Evolutionary conservation across 2,888 invertebrate genomes (phyloP), one percentile per base, ranked within the genome.

Genomic region (Sclerodermus sp.): DNA sequence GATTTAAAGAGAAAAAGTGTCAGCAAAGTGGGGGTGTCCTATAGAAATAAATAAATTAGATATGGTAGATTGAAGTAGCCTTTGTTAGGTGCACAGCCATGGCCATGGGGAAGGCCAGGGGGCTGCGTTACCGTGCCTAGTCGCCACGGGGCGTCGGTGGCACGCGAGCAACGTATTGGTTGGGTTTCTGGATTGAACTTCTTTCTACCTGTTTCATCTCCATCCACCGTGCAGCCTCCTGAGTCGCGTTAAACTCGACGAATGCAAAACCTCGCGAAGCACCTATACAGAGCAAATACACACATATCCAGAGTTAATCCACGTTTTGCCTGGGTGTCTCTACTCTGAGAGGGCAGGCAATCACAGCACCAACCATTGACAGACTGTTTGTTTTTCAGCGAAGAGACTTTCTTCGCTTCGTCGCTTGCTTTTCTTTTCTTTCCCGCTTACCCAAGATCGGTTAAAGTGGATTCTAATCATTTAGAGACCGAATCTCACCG

Each of bases 191-290:
- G 73, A 72, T 66, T 74, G 70, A 75, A 74, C 74, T 74, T 74
- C 67, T 69, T 77, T 76, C 77, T 86, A 90, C 91, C 88, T 93
- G 89, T 84, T 91, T 91, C 82, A 86, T 84, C 80, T 93, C 92
- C 90, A 94, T 93, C 92, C 93, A 93, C 79, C 86, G 86, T 79
- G 87, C 87, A 76, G 94, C 93, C 83, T 93, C 92, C 79, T 87
- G 86, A 79, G 90, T 85, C 80, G 89, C 88, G 81, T 87, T 85
- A 87, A 95, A 95, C 86, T 95, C 94, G 84, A 94, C 91, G 87
- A 89, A 88, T 75, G 87, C 88, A 81, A 88, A 88, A 67, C 87
- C 87, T 74, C 87, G 83, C 81, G 91, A 90, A 80, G 88, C 87
- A 86, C 93, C 93, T 91, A 87, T 93, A 93, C 83, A 85, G 83